Percentiles rank a stretch among this genome's conserved stretches.
These are phyloP conservation scores for Nemurella pictetii DNA, from an alignment of 2,888 invertebrate genomes.

Conservation along the genomic window DNA sequence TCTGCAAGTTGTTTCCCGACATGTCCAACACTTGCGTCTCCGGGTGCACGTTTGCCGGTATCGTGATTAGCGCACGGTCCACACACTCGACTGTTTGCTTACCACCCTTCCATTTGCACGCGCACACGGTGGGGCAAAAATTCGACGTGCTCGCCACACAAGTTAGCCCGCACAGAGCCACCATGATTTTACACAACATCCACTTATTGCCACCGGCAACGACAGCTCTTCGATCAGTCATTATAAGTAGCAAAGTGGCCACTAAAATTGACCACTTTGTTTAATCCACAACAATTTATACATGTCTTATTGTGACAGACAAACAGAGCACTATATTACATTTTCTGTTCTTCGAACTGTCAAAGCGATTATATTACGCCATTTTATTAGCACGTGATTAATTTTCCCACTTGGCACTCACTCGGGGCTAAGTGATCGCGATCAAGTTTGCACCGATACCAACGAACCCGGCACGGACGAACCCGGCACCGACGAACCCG, in stretches of 20 bases:
- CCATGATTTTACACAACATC: neutral
- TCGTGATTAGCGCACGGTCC: conserved; percentile 77
- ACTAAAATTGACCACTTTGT: conserved; percentile 25
- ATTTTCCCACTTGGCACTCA: neutral
- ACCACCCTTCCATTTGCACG: conserved; percentile 93
- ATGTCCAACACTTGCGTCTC: conserved; percentile 90
- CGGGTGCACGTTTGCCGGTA: conserved; percentile 83
- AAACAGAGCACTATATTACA: neutral
- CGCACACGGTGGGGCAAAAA: conserved; percentile 75
- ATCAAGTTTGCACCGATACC: neutral
- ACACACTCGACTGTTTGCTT: conserved; percentile 92
- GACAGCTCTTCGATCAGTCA: neutral
- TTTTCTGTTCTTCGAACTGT: neutral
- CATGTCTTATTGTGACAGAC: neutral
- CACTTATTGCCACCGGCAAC: conserved; percentile 18
- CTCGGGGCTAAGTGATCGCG: no score
- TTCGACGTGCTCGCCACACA: conserved; percentile 30
- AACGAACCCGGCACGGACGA: neutral
- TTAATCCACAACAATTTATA: conserved; percentile 1
- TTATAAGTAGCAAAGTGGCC: conserved; percentile 16
- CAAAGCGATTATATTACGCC: neutral
- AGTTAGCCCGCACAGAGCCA: neutral
- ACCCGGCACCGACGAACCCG: neutral
- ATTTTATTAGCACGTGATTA: neutral
- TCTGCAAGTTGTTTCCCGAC: conserved; percentile 84